These are phyloP conservation scores for Halcyon smyrnensis DNA, from an alignment of 2,797 vertebrate species.

Conservation along the genomic window DNA sequence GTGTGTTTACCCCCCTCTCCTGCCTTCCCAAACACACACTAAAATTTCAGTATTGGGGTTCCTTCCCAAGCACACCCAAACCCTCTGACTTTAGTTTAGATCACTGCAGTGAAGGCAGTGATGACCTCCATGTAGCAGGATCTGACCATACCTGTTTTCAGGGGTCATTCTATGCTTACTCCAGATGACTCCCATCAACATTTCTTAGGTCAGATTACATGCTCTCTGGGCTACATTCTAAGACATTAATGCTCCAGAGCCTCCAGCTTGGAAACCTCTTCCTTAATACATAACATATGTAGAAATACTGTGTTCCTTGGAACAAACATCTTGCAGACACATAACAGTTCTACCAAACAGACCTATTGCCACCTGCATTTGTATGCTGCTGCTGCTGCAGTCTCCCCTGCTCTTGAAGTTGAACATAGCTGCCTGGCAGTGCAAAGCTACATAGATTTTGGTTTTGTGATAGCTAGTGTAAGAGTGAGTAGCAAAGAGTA, in stretches of 20 bases:
- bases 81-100: background rate
- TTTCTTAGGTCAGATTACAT: background rate
- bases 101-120: background rate
- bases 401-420: background rate
- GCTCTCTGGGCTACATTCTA: background rate
- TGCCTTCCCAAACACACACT: background rate
- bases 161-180: background rate
- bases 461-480: background rate
- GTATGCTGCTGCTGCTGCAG: background rate
- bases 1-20: background rate
- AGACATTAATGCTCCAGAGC: slow-evolving; percentile 5
- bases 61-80: background rate
- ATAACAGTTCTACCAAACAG: background rate
- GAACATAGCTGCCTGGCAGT: background rate
- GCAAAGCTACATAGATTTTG: background rate
- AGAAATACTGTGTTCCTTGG: background rate
- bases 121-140: background rate
- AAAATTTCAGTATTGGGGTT: background rate
- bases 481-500: background rate
- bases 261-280: background rate
- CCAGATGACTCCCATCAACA: background rate
- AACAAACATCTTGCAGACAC: background rate
- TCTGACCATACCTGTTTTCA: background rate
- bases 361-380: slow-evolving; percentile 24
- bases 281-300: background rate